These are phyloP conservation scores for Agrochola litura DNA, from an alignment of 2,888 invertebrate species.

Conservation along the genomic window DNA sequence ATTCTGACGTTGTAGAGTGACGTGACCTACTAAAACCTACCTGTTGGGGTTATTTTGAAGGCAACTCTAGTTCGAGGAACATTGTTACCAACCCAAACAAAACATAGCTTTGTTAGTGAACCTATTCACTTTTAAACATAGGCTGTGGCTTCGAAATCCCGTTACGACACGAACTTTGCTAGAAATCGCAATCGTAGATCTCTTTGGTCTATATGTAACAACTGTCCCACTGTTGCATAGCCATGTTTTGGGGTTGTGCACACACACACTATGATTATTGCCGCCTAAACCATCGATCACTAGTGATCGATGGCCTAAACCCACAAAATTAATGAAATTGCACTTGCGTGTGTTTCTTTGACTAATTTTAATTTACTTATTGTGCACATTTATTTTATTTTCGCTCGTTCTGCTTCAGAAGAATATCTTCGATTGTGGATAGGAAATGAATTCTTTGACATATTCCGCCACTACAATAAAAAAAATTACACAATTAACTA, in stretches of 20 bases:
- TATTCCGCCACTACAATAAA: background rate
- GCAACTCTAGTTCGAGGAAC: conserved; percentile 6
- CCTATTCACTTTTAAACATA: conserved; percentile 24
- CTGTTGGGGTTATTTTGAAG: conserved; percentile 30
- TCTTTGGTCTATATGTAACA: conserved; percentile 1
- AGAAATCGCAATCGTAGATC: background rate
- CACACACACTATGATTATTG: background rate
- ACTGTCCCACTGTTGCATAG: background rate
- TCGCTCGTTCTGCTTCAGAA: background rate
- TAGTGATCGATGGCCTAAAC: no score
- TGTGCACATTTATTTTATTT: background rate
- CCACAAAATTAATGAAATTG: background rate
- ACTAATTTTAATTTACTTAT: background rate
- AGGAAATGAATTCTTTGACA: background rate
- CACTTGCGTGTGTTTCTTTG: background rate
- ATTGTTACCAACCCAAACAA: conserved; percentile 30
- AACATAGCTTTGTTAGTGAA: conserved; percentile 31
- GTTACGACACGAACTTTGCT: conserved; percentile 6
- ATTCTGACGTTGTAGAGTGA: conserved; percentile 11
- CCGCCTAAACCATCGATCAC: background rate
- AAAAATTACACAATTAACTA: no score
- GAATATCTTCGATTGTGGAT: background rate
- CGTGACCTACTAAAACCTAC: conserved; percentile 31
- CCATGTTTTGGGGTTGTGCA: no score
- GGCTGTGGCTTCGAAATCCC: conserved; percentile 12